These are phyloP conservation scores for Scaptomyza caliginosa DNA, from an alignment of 2,888 invertebrate genomes.

Conservation along the genomic window DNA sequence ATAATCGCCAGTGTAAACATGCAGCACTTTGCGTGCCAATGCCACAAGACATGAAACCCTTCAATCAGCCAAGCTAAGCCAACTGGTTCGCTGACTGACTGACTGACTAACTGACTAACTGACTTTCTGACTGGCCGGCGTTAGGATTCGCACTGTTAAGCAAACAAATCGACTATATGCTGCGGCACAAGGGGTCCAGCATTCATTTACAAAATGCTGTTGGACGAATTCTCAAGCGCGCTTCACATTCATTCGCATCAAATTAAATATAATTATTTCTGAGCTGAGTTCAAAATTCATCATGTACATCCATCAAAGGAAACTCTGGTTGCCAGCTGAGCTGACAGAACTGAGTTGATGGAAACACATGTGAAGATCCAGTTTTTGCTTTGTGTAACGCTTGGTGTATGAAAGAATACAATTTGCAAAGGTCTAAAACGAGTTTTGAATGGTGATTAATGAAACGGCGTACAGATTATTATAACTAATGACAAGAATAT, in stretches of 20 bases:
- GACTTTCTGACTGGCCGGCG: slow-evolving; percentile 53
- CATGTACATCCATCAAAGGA: slow-evolving; percentile 45
- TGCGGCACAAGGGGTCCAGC: background rate
- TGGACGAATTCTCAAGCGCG: slow-evolving; percentile 41
- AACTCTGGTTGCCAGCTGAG: slow-evolving; percentile 12
- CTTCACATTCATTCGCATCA: slow-evolving; percentile 65
- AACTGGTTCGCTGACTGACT: slow-evolving; percentile 9
- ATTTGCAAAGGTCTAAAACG: slow-evolving; percentile 47
- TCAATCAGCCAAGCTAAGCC: slow-evolving; percentile 50
- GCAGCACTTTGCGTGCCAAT: slow-evolving; percentile 75
- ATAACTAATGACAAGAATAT: too few species aligned
- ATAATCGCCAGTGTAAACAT: slow-evolving; percentile 78
- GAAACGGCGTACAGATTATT: slow-evolving; percentile 10
- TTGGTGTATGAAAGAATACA: slow-evolving; percentile 55
- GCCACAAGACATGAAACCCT: slow-evolving; percentile 65
- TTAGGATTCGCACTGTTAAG: slow-evolving; percentile 77
- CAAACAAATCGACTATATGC: slow-evolving; percentile 55
- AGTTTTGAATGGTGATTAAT: slow-evolving; percentile 31
- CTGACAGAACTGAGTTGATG: slow-evolving; percentile 1
- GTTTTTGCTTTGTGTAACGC: slow-evolving; percentile 27
- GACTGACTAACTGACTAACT: slow-evolving; percentile 16
- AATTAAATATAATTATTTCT: slow-evolving; percentile 75
- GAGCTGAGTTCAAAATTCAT: slow-evolving; percentile 48
- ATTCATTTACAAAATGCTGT: slow-evolving; percentile 45
- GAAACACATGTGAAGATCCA: slow-evolving; percentile 13